Conservation (phyloP, 2,888 invertebrate genomes). For the Agriopis aurantiaria region DNA sequence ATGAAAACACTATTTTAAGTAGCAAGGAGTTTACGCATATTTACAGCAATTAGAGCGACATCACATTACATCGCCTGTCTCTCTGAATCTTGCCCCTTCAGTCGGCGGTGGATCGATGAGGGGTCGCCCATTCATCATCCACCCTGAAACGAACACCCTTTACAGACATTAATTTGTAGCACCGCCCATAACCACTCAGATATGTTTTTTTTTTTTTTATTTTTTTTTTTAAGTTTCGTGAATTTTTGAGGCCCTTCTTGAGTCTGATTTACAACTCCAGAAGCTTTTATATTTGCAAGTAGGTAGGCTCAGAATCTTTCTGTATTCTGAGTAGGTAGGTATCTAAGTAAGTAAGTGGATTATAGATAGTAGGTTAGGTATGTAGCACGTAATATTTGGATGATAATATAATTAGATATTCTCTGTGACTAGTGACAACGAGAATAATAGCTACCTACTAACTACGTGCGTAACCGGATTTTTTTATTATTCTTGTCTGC, state of each 20-base stretch:
- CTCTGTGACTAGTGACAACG: too few relatives aligned
- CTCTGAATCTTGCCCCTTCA: constrained; percentile 57
- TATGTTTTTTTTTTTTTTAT: background rate
- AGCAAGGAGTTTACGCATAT: constrained; percentile 15
- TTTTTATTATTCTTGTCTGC: too few relatives aligned
- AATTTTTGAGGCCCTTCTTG: constrained; percentile 20
- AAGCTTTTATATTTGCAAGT: background rate
- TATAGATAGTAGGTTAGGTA: too few relatives aligned
- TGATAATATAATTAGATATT: too few relatives aligned
- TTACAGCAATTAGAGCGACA: constrained; percentile 28
- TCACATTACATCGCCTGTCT: constrained; percentile 51
- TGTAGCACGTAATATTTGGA: too few relatives aligned
- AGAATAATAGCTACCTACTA: too few relatives aligned
- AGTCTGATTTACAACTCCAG: constrained; percentile 6
- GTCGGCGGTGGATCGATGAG: constrained; percentile 64
- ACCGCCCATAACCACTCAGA: constrained; percentile 32
- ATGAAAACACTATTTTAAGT: too few relatives aligned
- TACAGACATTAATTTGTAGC: constrained; percentile 47
- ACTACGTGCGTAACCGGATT: too few relatives aligned
- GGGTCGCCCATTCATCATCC: constrained; percentile 66
- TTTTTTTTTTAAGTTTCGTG: background rate
- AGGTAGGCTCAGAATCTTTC: too few relatives aligned
- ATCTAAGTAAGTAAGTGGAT: too few relatives aligned
- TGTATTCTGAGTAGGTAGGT: too few relatives aligned
- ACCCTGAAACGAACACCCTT: constrained; percentile 57